Percentiles rank a stretch among this genome's conserved stretches.
Evolutionary conservation across 2,797 vertebrate genomes (phyloP).

Genomic region (Mus minutoides): DNA sequence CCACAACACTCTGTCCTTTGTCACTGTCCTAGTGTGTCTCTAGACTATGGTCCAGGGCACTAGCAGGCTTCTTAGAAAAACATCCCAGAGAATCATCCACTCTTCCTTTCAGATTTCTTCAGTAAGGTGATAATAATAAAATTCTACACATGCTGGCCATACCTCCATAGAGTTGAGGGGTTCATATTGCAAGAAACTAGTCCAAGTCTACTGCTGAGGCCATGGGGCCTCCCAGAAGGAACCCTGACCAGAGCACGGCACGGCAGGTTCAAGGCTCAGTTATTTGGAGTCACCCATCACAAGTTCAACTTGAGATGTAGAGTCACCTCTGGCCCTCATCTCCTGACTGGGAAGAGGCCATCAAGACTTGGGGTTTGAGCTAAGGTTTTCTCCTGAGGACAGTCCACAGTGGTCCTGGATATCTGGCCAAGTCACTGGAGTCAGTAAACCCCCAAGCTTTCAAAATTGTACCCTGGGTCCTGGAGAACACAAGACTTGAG

Average conservation of each 20-base stretch:
- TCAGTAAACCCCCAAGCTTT: not conserved
- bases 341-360: too few species aligned
- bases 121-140: not conserved
- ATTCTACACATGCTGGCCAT: too few species aligned
- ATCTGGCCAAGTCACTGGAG: not conserved
- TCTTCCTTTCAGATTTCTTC: not conserved
- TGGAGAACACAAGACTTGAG: not conserved
- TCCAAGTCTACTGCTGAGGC: too few species aligned
- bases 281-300: not conserved
- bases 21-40: too few species aligned
- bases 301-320: not conserved
- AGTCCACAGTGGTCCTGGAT: too few species aligned
- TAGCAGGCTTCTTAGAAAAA: too few species aligned
- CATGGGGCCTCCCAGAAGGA: not conserved
- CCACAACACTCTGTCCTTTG: too few species aligned
- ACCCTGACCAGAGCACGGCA: not conserved
- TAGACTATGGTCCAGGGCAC: not conserved
- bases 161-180: not conserved
- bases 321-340: not conserved
- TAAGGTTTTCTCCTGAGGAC: not conserved
- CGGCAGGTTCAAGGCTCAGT: accelerated
- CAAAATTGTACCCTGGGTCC: not conserved
- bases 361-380: not conserved
- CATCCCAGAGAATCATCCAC: accelerated
- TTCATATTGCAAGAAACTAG: accelerated